Evolutionary conservation across 2,888 invertebrate genomes (phyloP).

Genomic region (Clanis bilineata): DNA sequence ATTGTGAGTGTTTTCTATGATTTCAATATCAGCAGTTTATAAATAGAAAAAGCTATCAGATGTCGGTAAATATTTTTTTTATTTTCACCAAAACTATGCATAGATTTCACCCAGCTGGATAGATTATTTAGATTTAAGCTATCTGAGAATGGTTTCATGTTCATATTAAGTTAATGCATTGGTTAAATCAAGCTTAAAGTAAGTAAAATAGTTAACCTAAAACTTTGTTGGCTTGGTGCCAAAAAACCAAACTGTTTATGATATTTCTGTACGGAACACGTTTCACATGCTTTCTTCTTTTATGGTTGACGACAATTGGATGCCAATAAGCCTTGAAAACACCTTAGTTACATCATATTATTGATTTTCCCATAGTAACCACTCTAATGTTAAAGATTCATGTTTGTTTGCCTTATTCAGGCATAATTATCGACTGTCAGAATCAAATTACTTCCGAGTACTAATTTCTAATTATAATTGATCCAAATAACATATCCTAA

Average conservation of each 20-base stretch:
- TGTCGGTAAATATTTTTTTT: conserved; percentile 50
- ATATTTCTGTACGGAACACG: conserved; percentile 73
- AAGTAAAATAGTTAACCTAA: conserved; percentile 60
- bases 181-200: conserved; percentile 27
- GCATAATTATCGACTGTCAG: not conserved
- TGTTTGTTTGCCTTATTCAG: not conserved
- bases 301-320: conserved; percentile 56
- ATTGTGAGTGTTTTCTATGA: conserved; percentile 49
- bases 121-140: not conserved
- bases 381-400: conserved; percentile 12
- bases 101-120: conserved; percentile 1
- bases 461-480: not conserved
- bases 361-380: conserved; percentile 22
- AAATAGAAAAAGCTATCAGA: conserved; percentile 71
- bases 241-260: conserved; percentile 68
- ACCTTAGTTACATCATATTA: conserved; percentile 22
- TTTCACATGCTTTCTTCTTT: conserved; percentile 67
- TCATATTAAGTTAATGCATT: conserved; percentile 10
- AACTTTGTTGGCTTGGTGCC: conserved; percentile 62
- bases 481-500: not conserved
- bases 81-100: conserved; percentile 23
- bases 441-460: not conserved
- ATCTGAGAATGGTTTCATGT: not conserved
- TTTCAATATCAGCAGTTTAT: conserved; percentile 47
- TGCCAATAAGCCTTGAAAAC: conserved; percentile 32